These are phyloP conservation scores for Ifrita kowaldi DNA, from an alignment of 2,113 vertebrate genomes.

Conservation along the genomic window DNA sequence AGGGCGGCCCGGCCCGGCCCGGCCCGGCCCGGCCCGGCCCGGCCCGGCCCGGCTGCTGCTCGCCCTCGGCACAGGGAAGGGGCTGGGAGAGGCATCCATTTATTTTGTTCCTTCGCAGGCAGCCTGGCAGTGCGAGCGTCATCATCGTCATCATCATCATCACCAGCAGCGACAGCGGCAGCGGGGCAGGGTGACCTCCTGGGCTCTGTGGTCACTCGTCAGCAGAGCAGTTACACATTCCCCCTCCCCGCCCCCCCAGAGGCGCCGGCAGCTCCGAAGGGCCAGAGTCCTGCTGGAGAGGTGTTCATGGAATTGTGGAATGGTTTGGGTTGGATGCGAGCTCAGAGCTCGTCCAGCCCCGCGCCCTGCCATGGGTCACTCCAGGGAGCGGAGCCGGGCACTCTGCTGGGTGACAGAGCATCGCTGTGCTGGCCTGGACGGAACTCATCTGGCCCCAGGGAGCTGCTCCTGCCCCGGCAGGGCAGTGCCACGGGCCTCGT, in stretches of 20 bases:
- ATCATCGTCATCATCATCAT: fast-evolving
- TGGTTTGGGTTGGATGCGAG: background rate
- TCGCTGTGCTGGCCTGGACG: fast-evolving
- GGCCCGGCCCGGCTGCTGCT: background rate
- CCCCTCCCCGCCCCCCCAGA: fast-evolving
- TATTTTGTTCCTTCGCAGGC: fast-evolving
- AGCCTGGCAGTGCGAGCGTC: background rate
- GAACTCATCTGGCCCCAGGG: background rate
- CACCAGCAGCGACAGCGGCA: background rate
- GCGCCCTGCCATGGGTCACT: fast-evolving
- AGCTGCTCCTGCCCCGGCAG: background rate
- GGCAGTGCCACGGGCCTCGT: fast-evolving
- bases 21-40: too few relatives aligned
- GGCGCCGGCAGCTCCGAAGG: background rate
- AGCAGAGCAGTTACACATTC: background rate
- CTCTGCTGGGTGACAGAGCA: fast-evolving
- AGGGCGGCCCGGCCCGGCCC: background rate
- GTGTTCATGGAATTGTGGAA: fast-evolving
- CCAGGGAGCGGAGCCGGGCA: fast-evolving
- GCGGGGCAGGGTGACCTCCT: background rate
- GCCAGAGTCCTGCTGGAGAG: fast-evolving
- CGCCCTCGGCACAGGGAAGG: fast-evolving
- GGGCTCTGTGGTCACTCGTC: fast-evolving
- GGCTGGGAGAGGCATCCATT: fast-evolving
- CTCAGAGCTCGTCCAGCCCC: fast-evolving